phyloP scores from a whole-genome alignment of 2,113 vertebrate species.

The Alouatta palliata region DNA sequence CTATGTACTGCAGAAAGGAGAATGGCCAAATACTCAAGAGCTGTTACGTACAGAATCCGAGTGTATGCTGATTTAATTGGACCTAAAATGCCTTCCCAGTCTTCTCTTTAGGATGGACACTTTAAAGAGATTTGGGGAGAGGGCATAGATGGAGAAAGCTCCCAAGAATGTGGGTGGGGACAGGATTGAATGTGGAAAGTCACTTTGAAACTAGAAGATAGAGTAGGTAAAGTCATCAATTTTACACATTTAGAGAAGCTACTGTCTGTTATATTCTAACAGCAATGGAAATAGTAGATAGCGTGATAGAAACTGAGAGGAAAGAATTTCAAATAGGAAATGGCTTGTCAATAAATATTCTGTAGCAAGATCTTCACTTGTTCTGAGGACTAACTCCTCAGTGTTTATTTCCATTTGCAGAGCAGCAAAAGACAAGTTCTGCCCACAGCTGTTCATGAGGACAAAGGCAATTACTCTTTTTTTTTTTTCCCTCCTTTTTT shows the following conservation, averaged over 20 bases:
- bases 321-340: conserved; percentile 34
- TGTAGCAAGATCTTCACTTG: not conserved
- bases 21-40: not conserved
- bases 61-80: not conserved
- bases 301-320: not conserved
- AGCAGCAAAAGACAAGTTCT: not conserved
- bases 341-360: not conserved
- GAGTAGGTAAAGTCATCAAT: not conserved
- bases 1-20: not conserved
- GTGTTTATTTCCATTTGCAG: not conserved
- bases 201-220: not conserved
- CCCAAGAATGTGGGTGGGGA: not conserved
- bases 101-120: not conserved
- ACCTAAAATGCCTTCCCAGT: not conserved
- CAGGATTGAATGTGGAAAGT: not conserved
- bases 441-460: not conserved
- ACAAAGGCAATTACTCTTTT: not conserved
- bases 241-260: not conserved
- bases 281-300: not conserved
- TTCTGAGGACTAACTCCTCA: not conserved
- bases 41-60: not conserved
- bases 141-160: not conserved
- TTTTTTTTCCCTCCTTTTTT: not conserved
- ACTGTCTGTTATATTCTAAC: too few relatives aligned
- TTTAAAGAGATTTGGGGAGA: not conserved